phyloP scores from a whole-genome alignment of 2,113 vertebrate species.

The Tringa solitaria region DNA sequence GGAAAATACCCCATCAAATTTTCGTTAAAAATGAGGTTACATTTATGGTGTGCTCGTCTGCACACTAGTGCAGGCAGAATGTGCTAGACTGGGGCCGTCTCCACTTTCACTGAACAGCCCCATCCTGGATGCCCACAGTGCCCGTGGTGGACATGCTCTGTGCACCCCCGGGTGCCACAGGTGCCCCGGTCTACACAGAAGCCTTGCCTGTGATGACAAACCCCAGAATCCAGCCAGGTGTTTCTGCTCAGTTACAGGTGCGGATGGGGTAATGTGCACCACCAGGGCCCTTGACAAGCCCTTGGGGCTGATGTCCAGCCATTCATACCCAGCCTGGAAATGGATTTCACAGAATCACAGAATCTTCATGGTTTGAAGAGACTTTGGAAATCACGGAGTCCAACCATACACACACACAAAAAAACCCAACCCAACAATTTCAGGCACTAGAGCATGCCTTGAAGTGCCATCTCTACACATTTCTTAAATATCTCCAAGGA shows the following conservation, averaged over 20 bases:
- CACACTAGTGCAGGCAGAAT: background rate
- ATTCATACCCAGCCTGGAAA: background rate
- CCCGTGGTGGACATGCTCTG: background rate
- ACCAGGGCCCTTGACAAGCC: background rate
- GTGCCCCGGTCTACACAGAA: background rate
- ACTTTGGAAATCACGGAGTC: too few relatives aligned
- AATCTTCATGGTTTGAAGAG: too few relatives aligned
- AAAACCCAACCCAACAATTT: too few relatives aligned
- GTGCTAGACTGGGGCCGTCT: background rate
- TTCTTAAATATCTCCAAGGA: too few relatives aligned
- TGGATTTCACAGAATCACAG: too few relatives aligned
- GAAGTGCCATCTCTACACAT: too few relatives aligned
- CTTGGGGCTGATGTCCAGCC: background rate
- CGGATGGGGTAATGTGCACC: background rate
- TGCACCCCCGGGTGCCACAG: background rate
- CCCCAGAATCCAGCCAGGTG: background rate
- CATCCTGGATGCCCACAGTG: background rate
- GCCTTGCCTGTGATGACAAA: background rate
- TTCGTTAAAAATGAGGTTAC: background rate
- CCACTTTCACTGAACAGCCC: background rate
- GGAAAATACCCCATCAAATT: background rate
- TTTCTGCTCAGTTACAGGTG: background rate
- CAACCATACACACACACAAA: too few relatives aligned
- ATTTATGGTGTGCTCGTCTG: background rate
- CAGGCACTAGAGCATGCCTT: too few relatives aligned